Evolutionary conservation across 2,888 invertebrate genomes (phyloP).

Genomic region (Bombyx huttoni): DNA sequence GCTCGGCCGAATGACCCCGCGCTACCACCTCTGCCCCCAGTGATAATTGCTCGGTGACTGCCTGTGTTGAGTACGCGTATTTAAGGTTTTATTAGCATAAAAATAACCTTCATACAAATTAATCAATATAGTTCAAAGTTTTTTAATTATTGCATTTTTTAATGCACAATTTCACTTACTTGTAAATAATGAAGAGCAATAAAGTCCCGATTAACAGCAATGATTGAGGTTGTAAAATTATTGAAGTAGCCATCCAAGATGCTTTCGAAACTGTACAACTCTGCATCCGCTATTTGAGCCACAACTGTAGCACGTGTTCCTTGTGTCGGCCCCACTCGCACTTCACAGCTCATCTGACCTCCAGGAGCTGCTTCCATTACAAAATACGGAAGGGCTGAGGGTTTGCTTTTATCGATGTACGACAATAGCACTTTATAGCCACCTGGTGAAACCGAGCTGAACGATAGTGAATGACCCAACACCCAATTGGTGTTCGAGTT

Average conservation of each 20-base stretch:
- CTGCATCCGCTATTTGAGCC: slow-evolving; percentile 50
- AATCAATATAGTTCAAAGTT: no score
- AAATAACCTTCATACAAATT: no score
- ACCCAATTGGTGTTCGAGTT: slow-evolving; percentile 43
- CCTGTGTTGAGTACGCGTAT: slow-evolving; percentile 18
- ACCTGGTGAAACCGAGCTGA: slow-evolving; percentile 63
- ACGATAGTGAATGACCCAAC: slow-evolving; percentile 50
- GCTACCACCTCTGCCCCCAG: slow-evolving; percentile 59
- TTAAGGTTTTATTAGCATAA: not conserved
- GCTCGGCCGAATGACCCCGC: slow-evolving; percentile 38
- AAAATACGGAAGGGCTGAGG: slow-evolving; percentile 45
- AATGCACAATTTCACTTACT: slow-evolving; percentile 19
- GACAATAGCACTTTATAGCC: slow-evolving; percentile 56
- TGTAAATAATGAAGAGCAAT: slow-evolving; percentile 59
- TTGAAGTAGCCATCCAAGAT: slow-evolving; percentile 53
- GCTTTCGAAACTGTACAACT: slow-evolving; percentile 56
- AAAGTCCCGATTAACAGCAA: slow-evolving; percentile 59
- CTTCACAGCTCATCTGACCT: slow-evolving; percentile 58
- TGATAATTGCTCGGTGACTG: slow-evolving; percentile 41
- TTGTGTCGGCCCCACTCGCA: slow-evolving; percentile 46
- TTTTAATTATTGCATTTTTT: no score
- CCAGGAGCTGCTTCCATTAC: slow-evolving; percentile 64
- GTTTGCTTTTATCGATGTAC: slow-evolving; percentile 41
- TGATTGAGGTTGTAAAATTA: slow-evolving; percentile 47
- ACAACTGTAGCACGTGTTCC: slow-evolving; percentile 49